phyloP scores from a whole-genome alignment of 2,888 invertebrate genomes.

The Pelosia muscerda region DNA sequence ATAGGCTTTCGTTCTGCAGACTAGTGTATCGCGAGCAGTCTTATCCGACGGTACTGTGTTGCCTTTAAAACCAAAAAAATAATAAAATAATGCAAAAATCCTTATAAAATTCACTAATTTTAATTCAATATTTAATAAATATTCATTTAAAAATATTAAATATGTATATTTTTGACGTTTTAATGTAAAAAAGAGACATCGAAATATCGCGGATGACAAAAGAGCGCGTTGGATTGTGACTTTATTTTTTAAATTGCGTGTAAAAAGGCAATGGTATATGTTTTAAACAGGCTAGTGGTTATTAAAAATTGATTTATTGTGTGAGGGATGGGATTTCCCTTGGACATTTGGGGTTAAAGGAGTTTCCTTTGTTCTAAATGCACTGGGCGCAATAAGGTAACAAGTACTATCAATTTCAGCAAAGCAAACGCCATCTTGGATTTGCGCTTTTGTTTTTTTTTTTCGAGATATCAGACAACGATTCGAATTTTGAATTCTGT shows the following conservation, averaged over 20 bases:
- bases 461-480: conserved; percentile 13
- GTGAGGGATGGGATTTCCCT: conserved; percentile 23
- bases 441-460: conserved; percentile 31
- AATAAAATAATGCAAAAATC: conserved; percentile 54
- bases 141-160: conserved; percentile 35
- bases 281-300: conserved; percentile 34
- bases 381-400: conserved; percentile 50
- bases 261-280: conserved; percentile 24
- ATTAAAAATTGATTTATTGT: conserved; percentile 13
- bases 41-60: conserved; percentile 62
- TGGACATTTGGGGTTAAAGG: conserved; percentile 16
- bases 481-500: conserved; percentile 15
- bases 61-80: conserved; percentile 52
- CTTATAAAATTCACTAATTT: conserved; percentile 39
- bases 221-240: conserved; percentile 52
- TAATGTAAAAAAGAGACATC: conserved; percentile 12
- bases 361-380: conserved; percentile 51
- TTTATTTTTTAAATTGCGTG: conserved; percentile 45
- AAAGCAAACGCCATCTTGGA: conserved; percentile 43
- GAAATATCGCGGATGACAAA: conserved; percentile 45
- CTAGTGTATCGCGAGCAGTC: conserved; percentile 74
- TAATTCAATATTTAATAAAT: conserved; percentile 6
- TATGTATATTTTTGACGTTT: conserved; percentile 5
- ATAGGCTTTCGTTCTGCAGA: conserved; percentile 77
- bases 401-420: conserved; percentile 41